phyloP scores from a whole-genome alignment of 2,113 vertebrate species.

The Anolis carolinensis region DNA sequence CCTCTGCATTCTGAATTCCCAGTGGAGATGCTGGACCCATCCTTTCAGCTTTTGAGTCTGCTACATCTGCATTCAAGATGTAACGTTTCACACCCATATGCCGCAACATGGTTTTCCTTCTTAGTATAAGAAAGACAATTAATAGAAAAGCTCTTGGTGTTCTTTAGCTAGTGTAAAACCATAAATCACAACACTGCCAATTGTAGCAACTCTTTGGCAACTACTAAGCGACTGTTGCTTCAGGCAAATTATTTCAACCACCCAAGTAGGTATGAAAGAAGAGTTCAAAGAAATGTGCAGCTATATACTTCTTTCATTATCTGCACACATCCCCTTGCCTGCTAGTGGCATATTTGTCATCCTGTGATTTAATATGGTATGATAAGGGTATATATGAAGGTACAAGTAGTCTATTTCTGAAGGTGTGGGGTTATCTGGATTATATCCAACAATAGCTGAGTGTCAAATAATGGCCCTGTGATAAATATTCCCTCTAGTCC shows the following conservation, averaged over 20 bases:
- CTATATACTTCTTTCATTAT: background rate
- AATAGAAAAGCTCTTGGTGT: conserved; percentile 14
- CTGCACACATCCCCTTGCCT: background rate
- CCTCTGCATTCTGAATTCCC: background rate
- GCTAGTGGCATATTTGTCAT: background rate
- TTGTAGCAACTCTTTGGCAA: too few relatives aligned
- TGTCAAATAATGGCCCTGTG: background rate
- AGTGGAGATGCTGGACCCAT: background rate
- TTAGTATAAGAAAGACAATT: background rate
- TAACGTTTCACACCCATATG: background rate
- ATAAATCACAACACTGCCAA: background rate
- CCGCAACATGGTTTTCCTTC: background rate
- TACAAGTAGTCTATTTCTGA: background rate
- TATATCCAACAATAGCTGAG: background rate
- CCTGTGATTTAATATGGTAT: background rate
- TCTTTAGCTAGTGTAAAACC: background rate
- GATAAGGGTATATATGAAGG: background rate
- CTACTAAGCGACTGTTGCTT: background rate
- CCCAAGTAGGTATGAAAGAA: background rate
- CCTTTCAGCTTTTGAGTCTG: background rate
- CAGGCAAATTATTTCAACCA: conserved; percentile 18
- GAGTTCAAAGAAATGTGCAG: background rate
- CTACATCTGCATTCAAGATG: background rate
- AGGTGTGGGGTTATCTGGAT: background rate
- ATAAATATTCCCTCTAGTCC: too few relatives aligned